Conservation (phyloP, 2,113 vertebrate genomes). For the Falco punctatus region DNA sequence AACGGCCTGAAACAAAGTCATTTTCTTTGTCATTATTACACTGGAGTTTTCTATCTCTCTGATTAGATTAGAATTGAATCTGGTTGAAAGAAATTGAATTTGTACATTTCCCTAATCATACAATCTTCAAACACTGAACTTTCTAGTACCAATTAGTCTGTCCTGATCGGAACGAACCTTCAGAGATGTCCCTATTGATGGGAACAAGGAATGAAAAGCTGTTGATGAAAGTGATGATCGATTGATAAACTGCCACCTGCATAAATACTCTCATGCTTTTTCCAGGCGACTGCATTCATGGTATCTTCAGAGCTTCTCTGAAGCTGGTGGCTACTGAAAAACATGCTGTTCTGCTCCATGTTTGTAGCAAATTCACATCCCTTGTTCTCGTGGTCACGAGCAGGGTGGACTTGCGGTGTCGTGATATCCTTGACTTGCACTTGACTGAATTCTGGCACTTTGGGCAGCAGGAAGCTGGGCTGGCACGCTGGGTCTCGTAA, state of each 20-base stretch:
- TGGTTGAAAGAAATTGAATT: conserved; percentile 72
- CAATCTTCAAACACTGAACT: conserved; percentile 66
- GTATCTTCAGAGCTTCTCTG: not conserved
- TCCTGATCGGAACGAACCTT: conserved; percentile 11
- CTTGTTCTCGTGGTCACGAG: not conserved
- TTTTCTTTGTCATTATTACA: conserved; percentile 64
- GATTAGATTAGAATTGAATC: conserved; percentile 77
- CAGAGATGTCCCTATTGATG: conserved; percentile 42
- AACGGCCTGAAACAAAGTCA: conserved; percentile 61
- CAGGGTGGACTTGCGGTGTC: not conserved
- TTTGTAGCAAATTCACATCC: not conserved
- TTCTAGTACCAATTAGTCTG: conserved; percentile 65
- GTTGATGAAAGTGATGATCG: conserved; percentile 19
- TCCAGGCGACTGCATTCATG: not conserved
- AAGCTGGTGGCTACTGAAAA: not conserved
- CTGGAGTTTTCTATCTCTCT: conserved; percentile 69
- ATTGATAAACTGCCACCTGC: conserved; percentile 35
- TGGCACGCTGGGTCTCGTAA: not conserved
- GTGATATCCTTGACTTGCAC: not conserved
- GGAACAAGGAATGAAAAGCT: conserved; percentile 38
- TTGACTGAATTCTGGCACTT: not conserved
- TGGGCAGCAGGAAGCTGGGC: not conserved
- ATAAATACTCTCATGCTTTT: not conserved
- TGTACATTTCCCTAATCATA: conserved; percentile 74
- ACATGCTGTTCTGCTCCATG: not conserved